Conservation (phyloP, 1,140 invertebrate species). For the Drosophila pruinosa region DNA sequence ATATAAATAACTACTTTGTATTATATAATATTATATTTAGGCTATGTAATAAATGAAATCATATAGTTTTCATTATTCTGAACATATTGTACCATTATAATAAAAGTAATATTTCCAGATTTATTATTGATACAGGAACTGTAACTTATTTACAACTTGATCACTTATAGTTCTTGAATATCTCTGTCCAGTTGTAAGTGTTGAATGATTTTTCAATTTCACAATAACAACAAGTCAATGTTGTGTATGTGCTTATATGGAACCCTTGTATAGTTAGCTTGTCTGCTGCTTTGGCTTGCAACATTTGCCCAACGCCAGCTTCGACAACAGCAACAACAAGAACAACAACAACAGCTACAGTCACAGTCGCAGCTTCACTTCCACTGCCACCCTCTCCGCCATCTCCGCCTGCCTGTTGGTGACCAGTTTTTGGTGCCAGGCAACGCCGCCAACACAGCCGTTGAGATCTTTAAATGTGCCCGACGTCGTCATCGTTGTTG, state of each 20-base stretch:
- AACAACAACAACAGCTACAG: background rate
- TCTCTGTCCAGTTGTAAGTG: background rate
- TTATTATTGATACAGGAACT: too few relatives aligned
- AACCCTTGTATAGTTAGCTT: slow-evolving; percentile 32
- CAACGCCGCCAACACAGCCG: slow-evolving; percentile 43
- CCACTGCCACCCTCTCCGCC: background rate
- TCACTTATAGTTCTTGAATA: too few relatives aligned
- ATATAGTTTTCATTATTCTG: too few relatives aligned
- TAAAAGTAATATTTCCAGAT: too few relatives aligned
- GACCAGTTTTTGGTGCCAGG: slow-evolving; percentile 49
- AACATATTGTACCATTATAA: too few relatives aligned
- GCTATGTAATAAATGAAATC: too few relatives aligned
- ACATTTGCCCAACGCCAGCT: slow-evolving; percentile 50
- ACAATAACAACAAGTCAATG: background rate
- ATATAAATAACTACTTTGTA: too few relatives aligned
- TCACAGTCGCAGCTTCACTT: background rate
- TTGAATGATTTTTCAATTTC: background rate
- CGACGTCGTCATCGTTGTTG: background rate
- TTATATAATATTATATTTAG: too few relatives aligned
- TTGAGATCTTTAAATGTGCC: slow-evolving; percentile 37
- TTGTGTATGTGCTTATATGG: slow-evolving; percentile 53
- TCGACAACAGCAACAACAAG: background rate
- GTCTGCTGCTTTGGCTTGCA: slow-evolving; percentile 59
- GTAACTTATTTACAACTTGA: too few relatives aligned
- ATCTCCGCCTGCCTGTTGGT: slow-evolving; percentile 11